These are phyloP conservation scores for Characodon lateralis DNA, from an alignment of 2,797 vertebrate species.

Conservation along the genomic window DNA sequence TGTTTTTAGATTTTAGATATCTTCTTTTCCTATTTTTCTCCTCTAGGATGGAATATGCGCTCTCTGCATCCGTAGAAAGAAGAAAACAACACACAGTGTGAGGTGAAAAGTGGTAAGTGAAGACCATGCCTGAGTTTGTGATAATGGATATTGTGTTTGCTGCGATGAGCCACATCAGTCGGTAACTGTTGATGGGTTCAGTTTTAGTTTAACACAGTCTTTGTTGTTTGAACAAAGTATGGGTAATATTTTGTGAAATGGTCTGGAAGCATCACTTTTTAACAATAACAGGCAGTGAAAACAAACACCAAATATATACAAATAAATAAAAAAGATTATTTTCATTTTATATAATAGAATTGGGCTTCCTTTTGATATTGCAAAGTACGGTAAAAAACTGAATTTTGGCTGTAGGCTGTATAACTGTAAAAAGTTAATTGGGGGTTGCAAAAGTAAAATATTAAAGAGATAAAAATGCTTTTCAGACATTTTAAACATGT, in stretches of 20 bases:
- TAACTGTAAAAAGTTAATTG: neutral
- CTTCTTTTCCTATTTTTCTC: conserved; percentile 21
- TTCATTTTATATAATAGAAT: too few relatives aligned
- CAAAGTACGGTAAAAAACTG: neutral
- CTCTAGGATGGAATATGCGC: conserved; percentile 81
- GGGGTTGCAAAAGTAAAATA: neutral
- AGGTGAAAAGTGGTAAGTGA: conserved; percentile 81
- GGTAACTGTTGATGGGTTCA: conserved; percentile 35
- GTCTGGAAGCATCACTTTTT: conserved; percentile 9
- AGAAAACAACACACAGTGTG: conserved; percentile 65
- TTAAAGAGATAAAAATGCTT: neutral
- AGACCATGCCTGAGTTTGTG: conserved; percentile 59
- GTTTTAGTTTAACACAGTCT: conserved; percentile 21
- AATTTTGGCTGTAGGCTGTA: neutral
- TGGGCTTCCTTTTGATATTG: too few relatives aligned
- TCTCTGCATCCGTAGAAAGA: conserved; percentile 70
- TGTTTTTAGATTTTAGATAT: conserved; percentile 36
- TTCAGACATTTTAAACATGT: neutral
- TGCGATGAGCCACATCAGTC: conserved; percentile 44
- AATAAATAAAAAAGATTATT: neutral
- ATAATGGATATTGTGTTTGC: conserved; percentile 31
- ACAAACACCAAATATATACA: neutral
- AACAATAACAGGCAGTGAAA: neutral
- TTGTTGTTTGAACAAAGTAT: conserved; percentile 2
- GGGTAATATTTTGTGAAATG: conserved; percentile 2